Evolutionary conservation across 2,113 vertebrate genomes (phyloP).

Genomic region (Syrmaticus mikado): DNA sequence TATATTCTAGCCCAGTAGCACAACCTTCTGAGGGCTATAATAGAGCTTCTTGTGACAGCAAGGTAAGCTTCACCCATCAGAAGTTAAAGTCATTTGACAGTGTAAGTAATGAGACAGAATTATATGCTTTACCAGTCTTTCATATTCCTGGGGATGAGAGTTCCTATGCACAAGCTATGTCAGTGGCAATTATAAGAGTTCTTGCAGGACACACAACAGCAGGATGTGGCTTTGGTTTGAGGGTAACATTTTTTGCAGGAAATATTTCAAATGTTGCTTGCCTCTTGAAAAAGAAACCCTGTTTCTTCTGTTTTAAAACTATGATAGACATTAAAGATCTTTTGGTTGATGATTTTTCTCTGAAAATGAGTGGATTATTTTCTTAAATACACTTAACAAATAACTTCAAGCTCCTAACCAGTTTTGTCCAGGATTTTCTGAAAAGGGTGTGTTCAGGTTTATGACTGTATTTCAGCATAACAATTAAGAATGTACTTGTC

Average conservation of each 20-base stretch:
- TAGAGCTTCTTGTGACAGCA: not conserved
- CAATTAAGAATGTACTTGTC: not conserved
- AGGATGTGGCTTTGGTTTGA: not conserved
- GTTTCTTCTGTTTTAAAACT: not conserved
- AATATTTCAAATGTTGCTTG: not conserved
- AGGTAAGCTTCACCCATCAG: not conserved
- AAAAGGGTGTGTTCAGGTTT: not conserved
- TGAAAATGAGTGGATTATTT: not conserved
- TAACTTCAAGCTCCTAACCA: not conserved
- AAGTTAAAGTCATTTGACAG: not conserved
- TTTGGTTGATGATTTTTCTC: not conserved
- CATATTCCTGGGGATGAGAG: not conserved
- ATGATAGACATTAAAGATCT: not conserved
- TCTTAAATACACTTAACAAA: not conserved
- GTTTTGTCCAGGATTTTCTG: not conserved
- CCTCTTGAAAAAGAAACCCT: not conserved
- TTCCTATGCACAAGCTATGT: not conserved
- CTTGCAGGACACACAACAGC: not conserved
- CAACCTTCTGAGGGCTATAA: not conserved
- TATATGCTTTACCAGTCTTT: not conserved
- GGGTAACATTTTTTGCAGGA: not conserved
- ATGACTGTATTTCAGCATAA: not conserved
- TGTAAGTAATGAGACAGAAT: not conserved
- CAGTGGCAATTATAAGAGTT: not conserved
- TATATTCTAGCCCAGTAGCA: not conserved